Percentiles rank a stretch among this genome's conserved stretches.
phyloP scores from a whole-genome alignment of 2,113 vertebrate species.

The Collichthys lucidus region DNA sequence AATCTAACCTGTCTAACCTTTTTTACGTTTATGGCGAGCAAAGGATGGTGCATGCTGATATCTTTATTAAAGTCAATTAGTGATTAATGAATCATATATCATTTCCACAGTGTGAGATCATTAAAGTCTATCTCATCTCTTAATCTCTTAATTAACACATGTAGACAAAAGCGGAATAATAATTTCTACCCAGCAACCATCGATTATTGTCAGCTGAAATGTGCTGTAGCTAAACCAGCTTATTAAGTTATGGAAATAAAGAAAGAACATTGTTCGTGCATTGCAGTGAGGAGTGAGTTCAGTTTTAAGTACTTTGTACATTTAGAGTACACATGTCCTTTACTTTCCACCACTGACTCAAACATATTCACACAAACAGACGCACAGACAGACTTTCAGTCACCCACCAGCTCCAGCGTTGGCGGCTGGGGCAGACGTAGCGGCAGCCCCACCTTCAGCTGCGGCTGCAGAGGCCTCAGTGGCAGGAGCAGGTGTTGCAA shows the following conservation, averaged over 20 bases:
- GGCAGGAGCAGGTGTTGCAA: conserved; percentile 92
- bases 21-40: no score
- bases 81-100: no score
- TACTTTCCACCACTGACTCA: conserved; percentile 13
- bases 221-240: no score
- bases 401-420: conserved; percentile 85
- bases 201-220: no score
- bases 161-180: no score
- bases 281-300: neutral
- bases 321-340: neutral
- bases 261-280: neutral
- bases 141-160: no score
- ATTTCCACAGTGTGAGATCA: no score
- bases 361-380: conserved; percentile 19
- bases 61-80: no score
- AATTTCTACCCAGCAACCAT: no score
- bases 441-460: conserved; percentile 88
- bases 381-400: conserved; percentile 38
- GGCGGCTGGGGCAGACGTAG: conserved; percentile 88
- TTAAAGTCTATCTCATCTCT: no score
- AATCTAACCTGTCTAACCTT: no score
- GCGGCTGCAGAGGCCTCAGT: conserved; percentile 89
- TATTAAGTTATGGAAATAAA: neutral
- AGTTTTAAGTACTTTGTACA: neutral
- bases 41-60: no score